Evolutionary conservation across 2,113 vertebrate genomes (phyloP).

Genomic region (Corydoras maculifer): DNA sequence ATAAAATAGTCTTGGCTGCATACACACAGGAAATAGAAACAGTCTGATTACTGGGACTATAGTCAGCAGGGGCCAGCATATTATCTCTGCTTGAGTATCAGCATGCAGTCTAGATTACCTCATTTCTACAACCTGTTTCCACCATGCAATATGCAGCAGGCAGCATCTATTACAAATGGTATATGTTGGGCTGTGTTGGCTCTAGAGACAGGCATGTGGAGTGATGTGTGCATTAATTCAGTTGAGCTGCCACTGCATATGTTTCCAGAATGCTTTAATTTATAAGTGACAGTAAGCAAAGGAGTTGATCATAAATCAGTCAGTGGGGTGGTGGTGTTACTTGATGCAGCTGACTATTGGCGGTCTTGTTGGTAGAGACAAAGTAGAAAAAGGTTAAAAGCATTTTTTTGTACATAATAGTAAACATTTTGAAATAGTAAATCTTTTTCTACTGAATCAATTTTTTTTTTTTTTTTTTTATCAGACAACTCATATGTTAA

Average conservation of each 20-base stretch:
- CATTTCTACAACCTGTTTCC: constrained; percentile 21
- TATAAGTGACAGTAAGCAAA: not conserved
- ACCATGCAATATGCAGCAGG: constrained; percentile 31
- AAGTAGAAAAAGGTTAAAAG: not conserved
- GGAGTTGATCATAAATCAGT: constrained; percentile 16
- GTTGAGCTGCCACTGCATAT: constrained; percentile 12
- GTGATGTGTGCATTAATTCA: constrained; percentile 9
- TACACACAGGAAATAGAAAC: constrained; percentile 15
- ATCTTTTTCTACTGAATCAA: too few relatives aligned
- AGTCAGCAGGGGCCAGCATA: constrained; percentile 30
- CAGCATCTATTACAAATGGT: constrained; percentile 22
- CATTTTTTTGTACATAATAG: not conserved
- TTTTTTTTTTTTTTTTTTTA: too few relatives aligned
- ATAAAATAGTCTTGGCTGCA: not conserved
- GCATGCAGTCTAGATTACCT: constrained; percentile 27
- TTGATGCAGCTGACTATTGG: constrained; percentile 9
- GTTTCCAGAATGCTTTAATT: constrained; percentile 24
- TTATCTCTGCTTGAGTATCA: constrained; percentile 23
- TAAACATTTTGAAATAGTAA: too few relatives aligned
- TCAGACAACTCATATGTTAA: not conserved
- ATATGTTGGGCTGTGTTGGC: constrained; percentile 15
- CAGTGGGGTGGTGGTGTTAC: constrained; percentile 4
- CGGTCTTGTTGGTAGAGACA: constrained; percentile 5
- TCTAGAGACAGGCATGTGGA: constrained; percentile 20
- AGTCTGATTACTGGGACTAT: constrained; percentile 32